Evolutionary conservation across 1,140 invertebrate species (phyloP).

Genomic region (Drosophila bipectinata): DNA sequence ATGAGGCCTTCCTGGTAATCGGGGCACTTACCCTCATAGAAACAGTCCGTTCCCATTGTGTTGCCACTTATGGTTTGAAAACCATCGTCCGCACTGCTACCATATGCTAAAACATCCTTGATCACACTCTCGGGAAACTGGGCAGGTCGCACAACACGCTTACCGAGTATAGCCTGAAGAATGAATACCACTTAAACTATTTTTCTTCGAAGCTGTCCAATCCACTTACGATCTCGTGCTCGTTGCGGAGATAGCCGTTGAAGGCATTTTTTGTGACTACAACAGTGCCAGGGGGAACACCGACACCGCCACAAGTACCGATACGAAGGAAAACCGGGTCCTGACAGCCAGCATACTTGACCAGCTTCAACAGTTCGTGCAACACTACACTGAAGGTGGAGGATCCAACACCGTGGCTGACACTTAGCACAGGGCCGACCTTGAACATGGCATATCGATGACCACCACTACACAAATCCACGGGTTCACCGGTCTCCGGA

Average conservation of each 20-base stretch:
- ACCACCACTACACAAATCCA: slow-evolving; percentile 90
- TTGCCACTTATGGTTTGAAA: slow-evolving; percentile 92
- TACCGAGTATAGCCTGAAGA: slow-evolving; percentile 92
- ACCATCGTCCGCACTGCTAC: slow-evolving; percentile 87
- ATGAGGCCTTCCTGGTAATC: slow-evolving; percentile 63
- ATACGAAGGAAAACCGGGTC: slow-evolving; percentile 96
- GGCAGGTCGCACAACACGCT: slow-evolving; percentile 91
- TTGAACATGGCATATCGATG: slow-evolving; percentile 98
- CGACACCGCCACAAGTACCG: slow-evolving; percentile 96
- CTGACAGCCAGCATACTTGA: slow-evolving; percentile 93
- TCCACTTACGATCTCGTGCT: slow-evolving; percentile 87
- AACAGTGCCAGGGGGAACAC: slow-evolving; percentile 93
- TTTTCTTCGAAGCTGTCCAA: not conserved
- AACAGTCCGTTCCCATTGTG: slow-evolving; percentile 97
- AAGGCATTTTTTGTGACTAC: slow-evolving; percentile 94
- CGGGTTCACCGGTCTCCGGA: slow-evolving; percentile 91
- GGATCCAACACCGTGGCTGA: slow-evolving; percentile 95
- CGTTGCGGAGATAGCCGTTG: slow-evolving; percentile 90
- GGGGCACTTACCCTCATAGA: slow-evolving; percentile 92
- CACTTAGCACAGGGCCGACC: slow-evolving; percentile 82
- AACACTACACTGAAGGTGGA: slow-evolving; percentile 95
- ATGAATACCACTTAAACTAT: not conserved
- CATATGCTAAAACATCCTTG: slow-evolving; percentile 89
- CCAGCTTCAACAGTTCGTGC: slow-evolving; percentile 96
- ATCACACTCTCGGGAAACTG: slow-evolving; percentile 91